These are phyloP conservation scores for Avahi laniger DNA, from an alignment of 2,797 vertebrate species.

Conservation along the genomic window DNA sequence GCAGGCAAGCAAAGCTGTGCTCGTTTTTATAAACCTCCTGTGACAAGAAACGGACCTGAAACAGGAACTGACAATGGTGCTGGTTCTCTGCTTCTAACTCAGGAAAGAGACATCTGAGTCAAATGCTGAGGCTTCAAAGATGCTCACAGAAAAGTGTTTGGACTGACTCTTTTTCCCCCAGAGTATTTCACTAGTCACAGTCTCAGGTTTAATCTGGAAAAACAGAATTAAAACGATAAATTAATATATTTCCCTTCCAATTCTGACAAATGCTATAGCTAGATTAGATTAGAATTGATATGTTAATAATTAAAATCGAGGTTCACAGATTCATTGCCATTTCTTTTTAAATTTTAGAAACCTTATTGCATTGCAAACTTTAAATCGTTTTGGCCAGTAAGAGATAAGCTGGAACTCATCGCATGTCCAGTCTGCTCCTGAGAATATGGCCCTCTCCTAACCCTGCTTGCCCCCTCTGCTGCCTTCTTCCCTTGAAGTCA, in stretches of 20 bases:
- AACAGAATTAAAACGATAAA: not conserved
- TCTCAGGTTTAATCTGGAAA: not conserved
- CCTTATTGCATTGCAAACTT: not conserved
- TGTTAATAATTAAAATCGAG: constrained; percentile 23
- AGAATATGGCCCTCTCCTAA: not conserved
- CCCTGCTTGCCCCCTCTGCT: not conserved
- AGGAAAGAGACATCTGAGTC: not conserved
- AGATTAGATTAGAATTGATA: not conserved
- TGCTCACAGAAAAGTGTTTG: not conserved
- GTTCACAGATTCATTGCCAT: not conserved
- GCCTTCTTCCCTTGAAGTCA: not conserved
- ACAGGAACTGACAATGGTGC: not conserved
- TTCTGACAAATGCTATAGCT: not conserved
- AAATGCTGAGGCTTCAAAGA: not conserved
- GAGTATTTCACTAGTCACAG: constrained; percentile 22
- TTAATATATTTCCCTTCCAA: not conserved
- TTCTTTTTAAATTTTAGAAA: constrained; percentile 1
- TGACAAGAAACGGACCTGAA: not conserved
- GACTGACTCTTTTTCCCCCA: not conserved
- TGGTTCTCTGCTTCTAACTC: not conserved
- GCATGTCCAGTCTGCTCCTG: not conserved
- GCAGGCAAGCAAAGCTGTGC: not conserved
- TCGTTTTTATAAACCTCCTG: not conserved
- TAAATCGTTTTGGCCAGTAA: not conserved
- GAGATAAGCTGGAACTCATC: not conserved